Base-by-base conservation (phyloP, 2,113 vertebrate species). In the Alectura lathami region DNA sequence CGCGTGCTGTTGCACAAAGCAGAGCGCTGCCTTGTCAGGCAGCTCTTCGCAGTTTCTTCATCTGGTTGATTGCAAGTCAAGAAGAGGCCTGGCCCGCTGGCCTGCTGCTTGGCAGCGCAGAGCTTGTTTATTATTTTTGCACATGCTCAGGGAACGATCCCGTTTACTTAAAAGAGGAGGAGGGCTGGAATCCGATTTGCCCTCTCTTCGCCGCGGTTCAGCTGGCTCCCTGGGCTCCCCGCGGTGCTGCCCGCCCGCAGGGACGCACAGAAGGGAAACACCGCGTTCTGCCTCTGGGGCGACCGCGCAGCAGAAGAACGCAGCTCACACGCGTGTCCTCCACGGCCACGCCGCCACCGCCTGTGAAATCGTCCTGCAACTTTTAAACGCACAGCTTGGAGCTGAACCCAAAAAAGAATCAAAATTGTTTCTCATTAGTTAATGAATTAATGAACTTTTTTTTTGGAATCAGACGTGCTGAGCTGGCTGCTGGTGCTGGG, bases 111-210 rank as follows among this genome's bases (percentile, higher is more conserved):
- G 86, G 88, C 88, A 86, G 51, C 56, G 67, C 72, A 66, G 80
- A 83, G 60, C 60, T 56, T 89, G 82, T 84, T 94, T 94, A 78
- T 96, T 95, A 81, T 94, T 94, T 64, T 95, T 93, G 50, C 68
- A 92, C 91, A 91, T 94, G 83, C 80, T 72, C 12, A 0, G 64
- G 72, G 59, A 88, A 75, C 91, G 86, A 92, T 62, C 89, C 69
- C 57, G 30, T 88, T 91, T 82, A 83, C 83, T 92, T 78, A 36
- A 84, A 83, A 86, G 91, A 18, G 29, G 13, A 69, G 79, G 53
- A 84, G 74, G 47, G 36, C 38, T 56, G 40, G 50, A 75, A 86
- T 83, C 56, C 68, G 86, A 83, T 88, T 97, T 92, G 72, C 64
- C 88, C 54, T 36, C 48, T 53, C 79, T 91, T 70, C 48, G 85